Evolutionary conservation across 2,797 vertebrate genomes (phyloP).

Genomic region (Allobates femoralis): DNA sequence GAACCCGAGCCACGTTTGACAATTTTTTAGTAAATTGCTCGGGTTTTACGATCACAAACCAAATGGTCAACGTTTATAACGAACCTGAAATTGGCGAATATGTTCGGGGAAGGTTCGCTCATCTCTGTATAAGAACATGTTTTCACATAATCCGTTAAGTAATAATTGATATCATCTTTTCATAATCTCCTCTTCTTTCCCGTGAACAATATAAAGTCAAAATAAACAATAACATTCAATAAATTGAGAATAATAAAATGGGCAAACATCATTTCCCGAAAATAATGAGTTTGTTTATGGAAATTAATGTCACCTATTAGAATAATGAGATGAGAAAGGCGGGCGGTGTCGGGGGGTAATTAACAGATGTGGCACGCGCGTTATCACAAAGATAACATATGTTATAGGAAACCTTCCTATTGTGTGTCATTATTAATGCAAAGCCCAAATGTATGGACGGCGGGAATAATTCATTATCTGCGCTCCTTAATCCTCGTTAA

Average conservation of each 20-base stretch:
- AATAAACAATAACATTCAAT: conserved; percentile 41
- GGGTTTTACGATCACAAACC: too few relatives aligned
- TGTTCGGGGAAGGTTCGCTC: too few relatives aligned
- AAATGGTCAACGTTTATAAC: too few relatives aligned
- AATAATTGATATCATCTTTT: conserved; percentile 31
- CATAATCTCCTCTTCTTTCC: conserved; percentile 4
- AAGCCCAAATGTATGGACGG: conserved; percentile 27
- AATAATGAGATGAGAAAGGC: neutral
- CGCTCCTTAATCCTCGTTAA: conserved; percentile 44
- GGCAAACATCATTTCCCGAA: conserved; percentile 29
- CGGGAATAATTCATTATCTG: conserved; percentile 40
- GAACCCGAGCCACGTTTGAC: too few relatives aligned
- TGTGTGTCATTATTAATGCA: conserved; percentile 31
- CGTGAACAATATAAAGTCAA: conserved; percentile 19
- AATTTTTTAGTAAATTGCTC: too few relatives aligned
- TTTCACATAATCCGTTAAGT: neutral
- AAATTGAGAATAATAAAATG: neutral
- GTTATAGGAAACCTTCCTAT: conserved; percentile 31
- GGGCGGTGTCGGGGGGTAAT: conserved; percentile 12
- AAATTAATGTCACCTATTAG: conserved; percentile 51
- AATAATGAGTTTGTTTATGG: conserved; percentile 56
- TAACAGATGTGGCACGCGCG: neutral
- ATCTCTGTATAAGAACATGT: neutral
- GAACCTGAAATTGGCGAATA: too few relatives aligned
- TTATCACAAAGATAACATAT: conserved; percentile 60